Evolutionary conservation across 53 echinoderm and acorn worm genomes (phyloP).

Genomic region (Paracentrotus lividus): DNA sequence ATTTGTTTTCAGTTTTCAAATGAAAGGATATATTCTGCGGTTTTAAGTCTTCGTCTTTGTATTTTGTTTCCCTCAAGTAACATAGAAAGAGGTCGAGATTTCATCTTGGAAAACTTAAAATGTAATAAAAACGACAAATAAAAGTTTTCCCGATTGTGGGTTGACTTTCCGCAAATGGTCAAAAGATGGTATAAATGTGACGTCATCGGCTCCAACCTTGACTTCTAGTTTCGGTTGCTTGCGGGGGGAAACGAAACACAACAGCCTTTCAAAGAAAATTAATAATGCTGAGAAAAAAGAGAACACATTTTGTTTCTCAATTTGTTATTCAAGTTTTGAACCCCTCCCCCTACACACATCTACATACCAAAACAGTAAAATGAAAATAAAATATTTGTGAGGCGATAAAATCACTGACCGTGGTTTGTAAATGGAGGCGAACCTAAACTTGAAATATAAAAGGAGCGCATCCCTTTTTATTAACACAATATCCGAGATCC

Average conservation of each 20-base stretch:
- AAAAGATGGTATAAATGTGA: background rate
- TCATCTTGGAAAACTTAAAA: too few relatives aligned
- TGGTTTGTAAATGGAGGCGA: background rate
- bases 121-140: too few relatives aligned
- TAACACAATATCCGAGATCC: background rate
- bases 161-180: background rate
- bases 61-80: background rate
- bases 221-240: background rate
- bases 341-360: too few relatives aligned
- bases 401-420: slow-evolving; percentile 19
- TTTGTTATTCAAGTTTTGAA: background rate
- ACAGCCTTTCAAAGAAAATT: slow-evolving; percentile 8
- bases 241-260: background rate
- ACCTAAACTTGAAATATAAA: background rate
- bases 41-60: too few relatives aligned
- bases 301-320: background rate
- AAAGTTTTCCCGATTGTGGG: background rate
- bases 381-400: too few relatives aligned
- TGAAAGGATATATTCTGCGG: too few relatives aligned
- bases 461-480: background rate
- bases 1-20: too few relatives aligned
- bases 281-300: background rate
- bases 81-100: too few relatives aligned
- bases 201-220: background rate
- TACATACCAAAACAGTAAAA: too few relatives aligned